Evolutionary conservation across 2,113 vertebrate species (phyloP).

Genomic region (Copsychus sechellarum): DNA sequence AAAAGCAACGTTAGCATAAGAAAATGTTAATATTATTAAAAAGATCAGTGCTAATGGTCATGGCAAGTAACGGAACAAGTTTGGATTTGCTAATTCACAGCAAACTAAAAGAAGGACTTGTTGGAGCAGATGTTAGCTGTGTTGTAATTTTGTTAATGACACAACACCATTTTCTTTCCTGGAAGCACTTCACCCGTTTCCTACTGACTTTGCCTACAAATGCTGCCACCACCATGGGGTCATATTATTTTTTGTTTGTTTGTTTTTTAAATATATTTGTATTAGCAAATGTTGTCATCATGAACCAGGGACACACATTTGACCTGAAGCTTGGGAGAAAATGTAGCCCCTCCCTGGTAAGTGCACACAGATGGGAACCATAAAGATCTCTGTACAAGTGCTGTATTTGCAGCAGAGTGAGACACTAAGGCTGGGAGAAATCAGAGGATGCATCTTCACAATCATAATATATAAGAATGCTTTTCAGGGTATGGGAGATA

Average conservation of each 20-base stretch:
- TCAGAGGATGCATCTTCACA: background rate
- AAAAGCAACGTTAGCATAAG: background rate
- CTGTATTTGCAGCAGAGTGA: background rate
- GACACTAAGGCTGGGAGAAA: background rate
- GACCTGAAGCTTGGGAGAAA: background rate
- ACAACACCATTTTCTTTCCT: background rate
- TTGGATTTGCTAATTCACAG: background rate
- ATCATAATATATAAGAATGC: background rate
- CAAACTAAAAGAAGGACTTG: background rate
- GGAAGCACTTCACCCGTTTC: background rate
- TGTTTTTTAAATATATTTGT: background rate
- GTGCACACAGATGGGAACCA: background rate
- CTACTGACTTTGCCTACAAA: background rate
- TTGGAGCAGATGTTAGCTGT: background rate
- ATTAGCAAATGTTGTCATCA: background rate
- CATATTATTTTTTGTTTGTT: background rate
- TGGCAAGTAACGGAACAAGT: background rate
- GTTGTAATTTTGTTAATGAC: background rate
- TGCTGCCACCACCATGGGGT: background rate
- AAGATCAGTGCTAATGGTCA: background rate
- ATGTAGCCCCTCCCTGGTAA: fast-evolving
- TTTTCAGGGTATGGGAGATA: background rate
- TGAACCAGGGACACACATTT: background rate
- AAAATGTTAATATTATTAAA: background rate
- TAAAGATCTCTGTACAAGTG: background rate